Evolutionary conservation across 2,113 vertebrate genomes (phyloP).

Genomic region (Clarias gariepinus): DNA sequence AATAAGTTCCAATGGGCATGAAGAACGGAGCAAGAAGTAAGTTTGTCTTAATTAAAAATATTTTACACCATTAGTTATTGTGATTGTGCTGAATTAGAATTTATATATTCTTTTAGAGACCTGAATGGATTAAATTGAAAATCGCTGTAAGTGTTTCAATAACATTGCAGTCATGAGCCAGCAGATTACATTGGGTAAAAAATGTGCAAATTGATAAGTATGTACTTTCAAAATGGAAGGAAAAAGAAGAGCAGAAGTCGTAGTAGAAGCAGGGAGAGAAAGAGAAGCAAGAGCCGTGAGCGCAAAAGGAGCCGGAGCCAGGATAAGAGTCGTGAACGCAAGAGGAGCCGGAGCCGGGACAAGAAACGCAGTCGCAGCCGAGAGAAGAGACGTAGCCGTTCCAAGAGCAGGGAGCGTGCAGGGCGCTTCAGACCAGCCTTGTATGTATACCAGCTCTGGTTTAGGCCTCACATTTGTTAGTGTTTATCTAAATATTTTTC

Average conservation of each 20-base stretch:
- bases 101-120: constrained; percentile 34
- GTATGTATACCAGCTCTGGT: constrained; percentile 70
- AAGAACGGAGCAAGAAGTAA: constrained; percentile 93
- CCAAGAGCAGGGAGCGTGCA: constrained; percentile 82
- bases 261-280: constrained; percentile 85
- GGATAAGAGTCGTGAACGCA: constrained; percentile 83
- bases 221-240: constrained; percentile 63
- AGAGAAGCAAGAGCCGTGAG: constrained; percentile 86
- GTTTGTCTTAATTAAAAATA: constrained; percentile 47
- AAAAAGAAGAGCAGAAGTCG: constrained; percentile 92
- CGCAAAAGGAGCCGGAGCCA: constrained; percentile 83
- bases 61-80: background rate
- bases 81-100: constrained; percentile 23
- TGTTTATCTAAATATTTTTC: background rate
- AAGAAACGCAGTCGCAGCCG: constrained; percentile 83
- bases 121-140: constrained; percentile 31
- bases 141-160: constrained; percentile 21
- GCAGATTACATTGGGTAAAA: background rate
- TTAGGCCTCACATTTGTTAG: background rate
- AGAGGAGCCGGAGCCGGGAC: constrained; percentile 85
- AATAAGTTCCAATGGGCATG: constrained; percentile 88
- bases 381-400: constrained; percentile 80
- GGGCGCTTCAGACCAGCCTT: constrained; percentile 85
- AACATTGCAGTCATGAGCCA: background rate
- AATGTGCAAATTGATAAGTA: constrained; percentile 14